Evolutionary conservation across 2,113 vertebrate species (phyloP).

Genomic region (Phaethornis superciliosus): DNA sequence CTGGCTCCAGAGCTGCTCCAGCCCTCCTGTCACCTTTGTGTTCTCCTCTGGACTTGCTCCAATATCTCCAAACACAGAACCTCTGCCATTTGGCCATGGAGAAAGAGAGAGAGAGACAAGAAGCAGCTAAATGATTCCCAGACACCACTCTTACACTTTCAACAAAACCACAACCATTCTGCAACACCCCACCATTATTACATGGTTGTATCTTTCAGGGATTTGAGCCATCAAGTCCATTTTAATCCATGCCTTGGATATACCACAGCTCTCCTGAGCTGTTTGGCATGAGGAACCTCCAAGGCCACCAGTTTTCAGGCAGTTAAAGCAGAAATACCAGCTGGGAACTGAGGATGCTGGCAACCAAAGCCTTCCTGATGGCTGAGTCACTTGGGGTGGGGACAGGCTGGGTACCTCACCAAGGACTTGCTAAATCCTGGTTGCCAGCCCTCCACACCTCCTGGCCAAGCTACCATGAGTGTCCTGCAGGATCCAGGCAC

Average conservation of each 20-base stretch:
- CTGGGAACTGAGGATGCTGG: neutral
- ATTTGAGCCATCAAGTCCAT: rapidly evolving
- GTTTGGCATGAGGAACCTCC: neutral
- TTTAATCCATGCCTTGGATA: neutral
- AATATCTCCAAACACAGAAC: too few relatives aligned
- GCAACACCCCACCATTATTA: too few relatives aligned
- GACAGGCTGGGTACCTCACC: neutral
- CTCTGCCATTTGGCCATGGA: too few relatives aligned
- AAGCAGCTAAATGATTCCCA: too few relatives aligned
- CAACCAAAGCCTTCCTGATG: neutral
- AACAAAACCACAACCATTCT: too few relatives aligned
- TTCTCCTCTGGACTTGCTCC: too few relatives aligned
- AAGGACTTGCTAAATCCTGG: neutral
- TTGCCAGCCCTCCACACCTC: rapidly evolving
- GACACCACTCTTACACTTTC: too few relatives aligned
- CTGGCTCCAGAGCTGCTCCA: too few relatives aligned
- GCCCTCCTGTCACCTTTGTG: too few relatives aligned
- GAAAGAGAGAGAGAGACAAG: too few relatives aligned
- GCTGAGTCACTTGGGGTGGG: neutral
- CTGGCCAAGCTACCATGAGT: neutral
- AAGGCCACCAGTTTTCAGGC: neutral
- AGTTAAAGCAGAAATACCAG: neutral
- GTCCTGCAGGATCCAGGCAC: neutral
- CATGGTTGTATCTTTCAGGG: neutral
- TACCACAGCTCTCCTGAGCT: neutral